These are phyloP conservation scores for Drosophila kanapiae DNA, from an alignment of 1,140 invertebrate species.

Conservation along the genomic window DNA sequence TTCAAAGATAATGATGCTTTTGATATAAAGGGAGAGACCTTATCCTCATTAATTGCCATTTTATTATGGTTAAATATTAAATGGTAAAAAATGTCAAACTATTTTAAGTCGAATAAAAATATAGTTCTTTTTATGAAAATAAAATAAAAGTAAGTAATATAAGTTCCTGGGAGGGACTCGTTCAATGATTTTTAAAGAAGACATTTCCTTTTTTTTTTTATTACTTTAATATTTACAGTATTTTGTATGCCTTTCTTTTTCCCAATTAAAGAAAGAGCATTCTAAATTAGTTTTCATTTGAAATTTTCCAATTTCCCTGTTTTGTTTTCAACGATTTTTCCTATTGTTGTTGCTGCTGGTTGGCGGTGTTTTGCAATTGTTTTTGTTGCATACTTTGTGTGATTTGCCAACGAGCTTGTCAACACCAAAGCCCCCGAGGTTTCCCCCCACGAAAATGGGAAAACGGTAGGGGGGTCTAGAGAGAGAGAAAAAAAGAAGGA, in stretches of 20 bases:
- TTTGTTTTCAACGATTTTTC: conserved; percentile 7
- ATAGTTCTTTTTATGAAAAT: no score
- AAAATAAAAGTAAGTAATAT: no score
- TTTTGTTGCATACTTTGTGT: conserved; percentile 55
- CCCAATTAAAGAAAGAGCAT: conserved; percentile 5
- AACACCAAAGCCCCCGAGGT: conserved; percentile 24
- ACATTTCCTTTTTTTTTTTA: no score
- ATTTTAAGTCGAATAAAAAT: no score
- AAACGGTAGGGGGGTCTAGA: background rate
- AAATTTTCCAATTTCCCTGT: background rate
- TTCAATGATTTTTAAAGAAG: no score
- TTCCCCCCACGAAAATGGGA: conserved; percentile 14
- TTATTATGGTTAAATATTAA: no score
- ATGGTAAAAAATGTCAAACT: no score
- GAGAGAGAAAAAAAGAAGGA: background rate
- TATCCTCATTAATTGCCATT: no score
- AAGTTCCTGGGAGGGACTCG: no score
- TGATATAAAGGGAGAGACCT: no score
- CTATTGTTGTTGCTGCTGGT: conserved; percentile 2
- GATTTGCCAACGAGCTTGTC: conserved; percentile 56
- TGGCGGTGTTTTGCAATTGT: conserved; percentile 2
- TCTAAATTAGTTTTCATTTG: background rate
- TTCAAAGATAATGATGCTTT: no score
- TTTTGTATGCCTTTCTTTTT: background rate
- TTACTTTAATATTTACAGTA: no score